These are phyloP conservation scores for Xiphorhynchus elegans DNA, from an alignment of 2,113 vertebrate species.

Conservation along the genomic window DNA sequence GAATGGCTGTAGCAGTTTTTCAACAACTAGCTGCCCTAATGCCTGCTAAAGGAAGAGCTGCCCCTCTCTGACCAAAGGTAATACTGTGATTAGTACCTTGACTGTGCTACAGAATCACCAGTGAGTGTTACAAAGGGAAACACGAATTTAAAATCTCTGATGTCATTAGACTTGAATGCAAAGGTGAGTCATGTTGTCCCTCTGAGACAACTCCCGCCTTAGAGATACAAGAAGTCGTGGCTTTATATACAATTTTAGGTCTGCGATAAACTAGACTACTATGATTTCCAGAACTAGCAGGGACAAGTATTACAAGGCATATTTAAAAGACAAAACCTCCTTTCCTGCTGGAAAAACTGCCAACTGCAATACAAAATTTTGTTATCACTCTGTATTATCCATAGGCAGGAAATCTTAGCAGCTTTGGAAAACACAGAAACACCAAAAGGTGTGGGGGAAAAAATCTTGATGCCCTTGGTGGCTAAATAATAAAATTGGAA, in stretches of 20 bases:
- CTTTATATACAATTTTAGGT: neutral
- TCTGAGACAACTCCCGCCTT: neutral
- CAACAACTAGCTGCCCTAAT: neutral
- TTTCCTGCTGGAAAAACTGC: neutral
- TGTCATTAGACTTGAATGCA: neutral
- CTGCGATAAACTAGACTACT: neutral
- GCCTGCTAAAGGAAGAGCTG: neutral
- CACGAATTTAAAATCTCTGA: constrained; percentile 11
- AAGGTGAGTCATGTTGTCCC: neutral
- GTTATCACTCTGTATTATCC: neutral
- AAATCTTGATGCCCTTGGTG: neutral
- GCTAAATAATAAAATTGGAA: neutral
- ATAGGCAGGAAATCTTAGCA: neutral
- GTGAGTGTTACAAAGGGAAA: neutral
- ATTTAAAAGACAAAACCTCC: neutral
- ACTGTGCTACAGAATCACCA: neutral
- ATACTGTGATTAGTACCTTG: neutral
- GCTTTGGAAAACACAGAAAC: neutral
- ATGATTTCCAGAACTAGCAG: neutral
- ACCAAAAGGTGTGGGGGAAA: neutral
- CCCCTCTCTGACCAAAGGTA: neutral
- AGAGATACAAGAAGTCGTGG: neutral
- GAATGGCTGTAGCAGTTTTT: neutral
- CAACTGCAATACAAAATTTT: neutral
- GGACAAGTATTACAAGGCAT: neutral